Percentiles rank a stretch among this genome's conserved stretches.
Evolutionary conservation across 2,797 vertebrate species (phyloP).

Genomic region (Neomorphus geoffroyi): DNA sequence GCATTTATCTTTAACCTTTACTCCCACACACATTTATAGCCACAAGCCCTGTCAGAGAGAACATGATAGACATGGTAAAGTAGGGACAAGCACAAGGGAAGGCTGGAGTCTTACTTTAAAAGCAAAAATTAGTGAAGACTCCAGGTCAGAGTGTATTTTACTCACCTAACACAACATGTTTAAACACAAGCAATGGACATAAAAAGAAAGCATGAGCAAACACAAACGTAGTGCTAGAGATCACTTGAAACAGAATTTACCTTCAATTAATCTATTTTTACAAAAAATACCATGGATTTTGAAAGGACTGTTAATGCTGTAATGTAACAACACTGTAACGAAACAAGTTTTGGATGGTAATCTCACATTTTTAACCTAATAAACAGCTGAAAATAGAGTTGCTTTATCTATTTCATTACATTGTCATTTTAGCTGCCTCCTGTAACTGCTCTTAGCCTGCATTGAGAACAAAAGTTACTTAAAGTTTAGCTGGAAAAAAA

Average conservation of each 20-base stretch:
- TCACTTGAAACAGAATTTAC: slow-evolving; percentile 1
- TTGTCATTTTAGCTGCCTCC: neutral
- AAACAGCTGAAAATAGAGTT: neutral
- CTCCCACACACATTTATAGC: neutral
- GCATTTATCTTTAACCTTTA: slow-evolving; percentile 49
- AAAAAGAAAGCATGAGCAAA: slow-evolving; percentile 6
- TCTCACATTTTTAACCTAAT: neutral
- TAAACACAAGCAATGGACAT: neutral
- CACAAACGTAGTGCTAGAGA: neutral
- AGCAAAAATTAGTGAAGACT: neutral
- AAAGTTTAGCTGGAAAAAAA: neutral
- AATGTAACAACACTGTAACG: neutral
- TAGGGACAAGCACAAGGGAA: neutral
- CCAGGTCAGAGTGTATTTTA: neutral
- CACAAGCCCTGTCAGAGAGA: neutral
- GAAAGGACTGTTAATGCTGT: neutral
- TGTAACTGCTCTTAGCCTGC: neutral
- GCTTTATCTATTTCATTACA: neutral
- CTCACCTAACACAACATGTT: neutral
- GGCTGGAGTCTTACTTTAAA: slow-evolving; percentile 13
- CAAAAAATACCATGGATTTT: neutral
- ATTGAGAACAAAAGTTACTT: neutral
- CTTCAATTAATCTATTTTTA: neutral
- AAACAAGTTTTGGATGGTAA: neutral
- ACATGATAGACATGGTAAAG: neutral